Percentiles rank a stretch among this genome's conserved stretches.
Evolutionary conservation across 2,888 invertebrate species (phyloP).

Genomic region (Baronia brevicornis): DNA sequence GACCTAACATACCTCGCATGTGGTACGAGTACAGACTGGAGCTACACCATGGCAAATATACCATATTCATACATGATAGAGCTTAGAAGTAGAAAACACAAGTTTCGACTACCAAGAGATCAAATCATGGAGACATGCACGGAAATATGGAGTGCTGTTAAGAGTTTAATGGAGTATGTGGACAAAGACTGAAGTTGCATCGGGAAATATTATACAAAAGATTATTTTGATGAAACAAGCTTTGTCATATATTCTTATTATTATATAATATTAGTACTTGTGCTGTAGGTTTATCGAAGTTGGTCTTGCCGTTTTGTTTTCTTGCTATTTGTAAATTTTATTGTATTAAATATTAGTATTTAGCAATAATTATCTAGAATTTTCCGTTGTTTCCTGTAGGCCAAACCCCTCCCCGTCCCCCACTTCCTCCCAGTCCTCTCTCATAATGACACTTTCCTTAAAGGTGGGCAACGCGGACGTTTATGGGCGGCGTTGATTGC

Average conservation of each 20-base stretch:
- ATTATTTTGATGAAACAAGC: too few relatives aligned
- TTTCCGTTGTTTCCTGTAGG: too few relatives aligned
- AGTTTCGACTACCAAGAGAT: conserved; percentile 50
- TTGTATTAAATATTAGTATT: too few relatives aligned
- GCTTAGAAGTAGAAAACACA: conserved; percentile 48
- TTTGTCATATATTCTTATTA: conserved; percentile 2
- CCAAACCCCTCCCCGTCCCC: too few relatives aligned
- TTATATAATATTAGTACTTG: conserved; percentile 8
- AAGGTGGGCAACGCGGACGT: too few relatives aligned
- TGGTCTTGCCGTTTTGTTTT: too few relatives aligned
- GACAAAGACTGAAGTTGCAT: conserved; percentile 35
- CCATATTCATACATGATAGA: conserved; percentile 66
- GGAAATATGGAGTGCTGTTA: conserved; percentile 53
- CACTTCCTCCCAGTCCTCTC: too few relatives aligned
- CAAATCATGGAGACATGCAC: conserved; percentile 52
- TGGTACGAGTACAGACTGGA: conserved; percentile 66
- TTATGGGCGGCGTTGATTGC: too few relatives aligned
- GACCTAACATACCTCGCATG: conserved; percentile 62
- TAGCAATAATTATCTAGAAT: too few relatives aligned
- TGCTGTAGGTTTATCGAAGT: background rate
- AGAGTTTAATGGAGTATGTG: conserved; percentile 51
- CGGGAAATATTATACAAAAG: too few relatives aligned
- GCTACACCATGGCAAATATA: conserved; percentile 58
- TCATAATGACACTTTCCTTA: too few relatives aligned
- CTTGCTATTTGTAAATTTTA: too few relatives aligned